These are phyloP conservation scores for Eristalinus aeneus DNA, from an alignment of 2,888 invertebrate species.

Conservation along the genomic window DNA sequence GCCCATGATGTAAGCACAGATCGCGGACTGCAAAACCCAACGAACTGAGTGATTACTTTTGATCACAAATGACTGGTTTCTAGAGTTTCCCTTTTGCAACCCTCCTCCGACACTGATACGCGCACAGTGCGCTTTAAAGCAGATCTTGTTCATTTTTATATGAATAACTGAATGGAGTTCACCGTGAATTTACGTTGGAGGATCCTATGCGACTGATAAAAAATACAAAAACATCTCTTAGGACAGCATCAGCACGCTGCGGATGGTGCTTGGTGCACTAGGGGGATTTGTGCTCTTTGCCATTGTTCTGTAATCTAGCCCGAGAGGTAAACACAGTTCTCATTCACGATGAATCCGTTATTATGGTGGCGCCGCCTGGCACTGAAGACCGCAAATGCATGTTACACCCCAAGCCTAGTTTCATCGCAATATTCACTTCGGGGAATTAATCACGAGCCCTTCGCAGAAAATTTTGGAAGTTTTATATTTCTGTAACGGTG, in stretches of 20 bases:
- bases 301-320: neutral
- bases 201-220: neutral
- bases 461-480: too few relatives aligned
- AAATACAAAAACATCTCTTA: neutral
- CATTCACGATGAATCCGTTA: too few relatives aligned
- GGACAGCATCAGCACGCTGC: neutral
- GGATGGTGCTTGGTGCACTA: neutral
- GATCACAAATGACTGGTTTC: slow-evolving; percentile 16
- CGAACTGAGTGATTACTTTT: slow-evolving; percentile 34
- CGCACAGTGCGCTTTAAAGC: neutral
- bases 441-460: too few relatives aligned
- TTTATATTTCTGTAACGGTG: too few relatives aligned
- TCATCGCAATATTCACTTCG: too few relatives aligned
- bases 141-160: neutral
- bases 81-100: neutral
- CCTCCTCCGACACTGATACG: neutral
- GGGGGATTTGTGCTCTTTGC: neutral
- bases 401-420: too few relatives aligned
- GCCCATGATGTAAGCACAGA: slow-evolving; percentile 17
- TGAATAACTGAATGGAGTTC: neutral
- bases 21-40: slow-evolving; percentile 15
- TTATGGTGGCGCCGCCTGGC: too few relatives aligned
- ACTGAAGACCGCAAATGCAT: too few relatives aligned
- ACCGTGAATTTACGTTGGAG: neutral
- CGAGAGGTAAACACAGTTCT: neutral